A percentile compares a stretch with the other conserved stretches of the same genome.
These are phyloP conservation scores for Acanthosepion lycidas DNA, from an alignment of 2,888 invertebrate species.

Conservation along the genomic window DNA sequence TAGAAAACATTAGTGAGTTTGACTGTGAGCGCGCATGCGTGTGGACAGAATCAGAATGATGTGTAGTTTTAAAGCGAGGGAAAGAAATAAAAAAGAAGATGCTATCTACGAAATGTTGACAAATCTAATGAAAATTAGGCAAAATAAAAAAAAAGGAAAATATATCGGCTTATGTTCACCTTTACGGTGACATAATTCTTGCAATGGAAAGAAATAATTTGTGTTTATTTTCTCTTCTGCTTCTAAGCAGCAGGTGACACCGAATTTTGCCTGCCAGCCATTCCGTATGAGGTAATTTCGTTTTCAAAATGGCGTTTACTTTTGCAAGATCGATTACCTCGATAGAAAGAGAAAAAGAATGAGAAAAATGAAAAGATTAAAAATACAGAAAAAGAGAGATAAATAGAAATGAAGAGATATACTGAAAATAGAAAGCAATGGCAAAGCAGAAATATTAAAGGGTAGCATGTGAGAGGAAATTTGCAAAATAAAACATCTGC, in stretches of 20 bases:
- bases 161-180: neutral
- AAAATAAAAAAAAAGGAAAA: neutral
- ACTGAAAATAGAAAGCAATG: too few species aligned
- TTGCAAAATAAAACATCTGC: too few species aligned
- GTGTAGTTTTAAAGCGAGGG: too few species aligned
- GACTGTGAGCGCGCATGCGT: too few species aligned
- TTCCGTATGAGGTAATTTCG: neutral
- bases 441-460: too few species aligned
- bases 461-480: too few species aligned
- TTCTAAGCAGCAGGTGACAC: neutral
- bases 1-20: too few species aligned
- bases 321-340: neutral
- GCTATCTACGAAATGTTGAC: neutral
- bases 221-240: neutral
- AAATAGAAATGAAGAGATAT: neutral
- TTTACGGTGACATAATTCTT: neutral
- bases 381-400: neutral
- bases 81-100: too few species aligned
- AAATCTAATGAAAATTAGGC: neutral
- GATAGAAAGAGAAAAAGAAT: neutral
- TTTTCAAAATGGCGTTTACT: neutral
- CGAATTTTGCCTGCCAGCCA: neutral
- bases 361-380: neutral
- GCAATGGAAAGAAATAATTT: neutral
- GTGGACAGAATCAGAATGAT: too few species aligned